Evolutionary conservation across 2,888 invertebrate genomes (phyloP).

Genomic region (Ochlodes sylvanus): DNA sequence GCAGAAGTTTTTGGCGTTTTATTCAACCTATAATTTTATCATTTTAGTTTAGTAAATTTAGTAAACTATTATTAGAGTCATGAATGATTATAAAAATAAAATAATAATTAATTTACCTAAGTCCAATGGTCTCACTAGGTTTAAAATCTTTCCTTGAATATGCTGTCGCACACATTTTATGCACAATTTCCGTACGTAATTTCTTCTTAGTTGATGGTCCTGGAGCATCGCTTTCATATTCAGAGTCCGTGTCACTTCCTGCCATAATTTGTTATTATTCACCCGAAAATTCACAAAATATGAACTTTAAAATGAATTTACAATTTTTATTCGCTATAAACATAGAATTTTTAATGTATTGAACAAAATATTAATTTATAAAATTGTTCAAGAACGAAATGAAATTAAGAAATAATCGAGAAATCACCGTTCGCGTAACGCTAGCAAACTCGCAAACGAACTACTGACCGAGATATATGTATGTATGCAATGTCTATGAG

Average conservation of each 20-base stretch:
- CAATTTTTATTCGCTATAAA: constrained; percentile 46
- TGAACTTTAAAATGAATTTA: constrained; percentile 24
- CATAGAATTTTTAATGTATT: not conserved
- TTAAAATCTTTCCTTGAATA: constrained; percentile 37
- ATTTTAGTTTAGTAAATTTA: constrained; percentile 36
- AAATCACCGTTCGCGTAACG: too few species aligned
- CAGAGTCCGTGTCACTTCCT: constrained; percentile 7
- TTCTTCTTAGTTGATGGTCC: constrained; percentile 32
- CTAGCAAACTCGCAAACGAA: too few species aligned
- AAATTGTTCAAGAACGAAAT: too few species aligned
- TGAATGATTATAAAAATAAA: constrained; percentile 29
- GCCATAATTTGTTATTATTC: constrained; percentile 10
- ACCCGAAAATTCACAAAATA: too few species aligned
- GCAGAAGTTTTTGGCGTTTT: constrained; percentile 44
- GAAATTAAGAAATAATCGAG: too few species aligned
- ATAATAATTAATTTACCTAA: constrained; percentile 32
- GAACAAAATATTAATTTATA: too few species aligned
- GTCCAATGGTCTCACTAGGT: constrained; percentile 31
- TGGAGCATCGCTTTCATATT: constrained; percentile 45
- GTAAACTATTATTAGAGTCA: constrained; percentile 35
- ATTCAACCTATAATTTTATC: constrained; percentile 40
- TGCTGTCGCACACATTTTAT: constrained; percentile 40
- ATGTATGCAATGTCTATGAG: too few species aligned
- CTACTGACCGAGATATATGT: too few species aligned
- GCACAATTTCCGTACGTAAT: constrained; percentile 42